A percentile compares a stretch with the other conserved stretches of the same genome.
These are phyloP conservation scores for Hyaena hyaena DNA, from an alignment of 2,113 vertebrate species.

Conservation along the genomic window DNA sequence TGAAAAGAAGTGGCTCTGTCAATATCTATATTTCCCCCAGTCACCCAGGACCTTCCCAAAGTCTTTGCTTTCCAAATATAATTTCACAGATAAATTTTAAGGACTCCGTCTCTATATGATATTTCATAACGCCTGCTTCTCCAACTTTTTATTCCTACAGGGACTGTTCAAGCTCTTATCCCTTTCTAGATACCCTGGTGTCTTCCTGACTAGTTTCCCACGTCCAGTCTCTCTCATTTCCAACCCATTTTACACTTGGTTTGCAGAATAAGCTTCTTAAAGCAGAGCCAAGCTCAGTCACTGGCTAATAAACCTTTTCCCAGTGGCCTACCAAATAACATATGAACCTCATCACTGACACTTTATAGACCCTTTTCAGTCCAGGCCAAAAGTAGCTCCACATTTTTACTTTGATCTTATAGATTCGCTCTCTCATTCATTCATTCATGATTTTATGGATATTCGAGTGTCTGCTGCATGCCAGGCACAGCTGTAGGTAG, in stretches of 20 bases:
- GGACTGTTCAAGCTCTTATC: background rate
- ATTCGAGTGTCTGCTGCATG: background rate
- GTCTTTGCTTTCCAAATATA: background rate
- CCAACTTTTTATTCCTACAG: background rate
- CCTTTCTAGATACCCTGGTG: background rate
- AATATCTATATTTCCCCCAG: background rate
- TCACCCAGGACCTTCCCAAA: background rate
- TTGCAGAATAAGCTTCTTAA: constrained; percentile 30
- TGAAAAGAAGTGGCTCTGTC: background rate
- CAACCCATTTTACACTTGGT: background rate
- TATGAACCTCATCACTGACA: background rate
- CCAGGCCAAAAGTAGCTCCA: background rate
- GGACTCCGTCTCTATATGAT: background rate
- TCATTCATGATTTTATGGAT: background rate
- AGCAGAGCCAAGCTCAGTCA: background rate
- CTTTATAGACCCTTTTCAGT: background rate
- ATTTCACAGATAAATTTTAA: background rate
- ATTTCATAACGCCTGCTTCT: background rate
- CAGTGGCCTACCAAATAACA: background rate
- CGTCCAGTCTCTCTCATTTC: background rate
- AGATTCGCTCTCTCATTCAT: background rate
- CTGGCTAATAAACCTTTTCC: background rate
- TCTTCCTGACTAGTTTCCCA: background rate
- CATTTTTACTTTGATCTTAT: background rate
- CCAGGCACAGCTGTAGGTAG: background rate